phyloP scores from a whole-genome alignment of 2,797 vertebrate species.

The Echiichthys vipera region DNA sequence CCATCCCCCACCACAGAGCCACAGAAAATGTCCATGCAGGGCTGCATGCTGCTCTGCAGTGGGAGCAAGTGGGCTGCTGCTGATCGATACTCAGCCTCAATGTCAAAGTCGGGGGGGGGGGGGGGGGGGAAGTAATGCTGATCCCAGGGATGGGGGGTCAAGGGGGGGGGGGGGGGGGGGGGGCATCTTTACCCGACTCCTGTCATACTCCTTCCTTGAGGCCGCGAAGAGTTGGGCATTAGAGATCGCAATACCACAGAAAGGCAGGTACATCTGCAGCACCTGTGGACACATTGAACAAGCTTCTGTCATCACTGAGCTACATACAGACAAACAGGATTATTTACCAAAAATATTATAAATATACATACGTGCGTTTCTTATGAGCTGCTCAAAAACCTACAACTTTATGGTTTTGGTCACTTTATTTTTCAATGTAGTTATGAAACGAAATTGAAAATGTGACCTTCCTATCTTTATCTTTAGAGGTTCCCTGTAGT shows the following conservation, averaged over 20 bases:
- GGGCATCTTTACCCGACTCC: conserved; percentile 92
- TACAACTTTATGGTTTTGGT: no score
- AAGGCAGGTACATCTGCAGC: conserved; percentile 99
- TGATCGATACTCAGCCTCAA: conserved; percentile 76
- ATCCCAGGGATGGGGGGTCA: conserved; percentile 54
- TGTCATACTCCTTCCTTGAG: conserved; percentile 98
- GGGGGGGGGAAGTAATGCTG: conserved; percentile 61
- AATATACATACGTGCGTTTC: background rate
- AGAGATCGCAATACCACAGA: conserved; percentile 98
- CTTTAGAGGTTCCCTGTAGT: no score
- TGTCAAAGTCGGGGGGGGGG: conserved; percentile 67
- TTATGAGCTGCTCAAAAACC: background rate
- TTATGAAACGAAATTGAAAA: no score
- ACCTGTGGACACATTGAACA: conserved; percentile 85
- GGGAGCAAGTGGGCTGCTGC: conserved; percentile 71
- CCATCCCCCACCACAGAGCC: conserved; percentile 56
- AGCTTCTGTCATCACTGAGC: background rate
- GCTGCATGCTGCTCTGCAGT: conserved; percentile 64
- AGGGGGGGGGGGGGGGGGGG: conserved; percentile 25
- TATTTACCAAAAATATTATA: background rate
- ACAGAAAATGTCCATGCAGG: conserved; percentile 64
- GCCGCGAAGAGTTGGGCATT: conserved; percentile 98
- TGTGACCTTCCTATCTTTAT: no score
- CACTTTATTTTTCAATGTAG: background rate
- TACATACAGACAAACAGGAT: background rate